Evolutionary conservation across 2,113 vertebrate species (phyloP), one percentile per base, ranked within the genome.

Genomic region (Cepphus grylle): DNA sequence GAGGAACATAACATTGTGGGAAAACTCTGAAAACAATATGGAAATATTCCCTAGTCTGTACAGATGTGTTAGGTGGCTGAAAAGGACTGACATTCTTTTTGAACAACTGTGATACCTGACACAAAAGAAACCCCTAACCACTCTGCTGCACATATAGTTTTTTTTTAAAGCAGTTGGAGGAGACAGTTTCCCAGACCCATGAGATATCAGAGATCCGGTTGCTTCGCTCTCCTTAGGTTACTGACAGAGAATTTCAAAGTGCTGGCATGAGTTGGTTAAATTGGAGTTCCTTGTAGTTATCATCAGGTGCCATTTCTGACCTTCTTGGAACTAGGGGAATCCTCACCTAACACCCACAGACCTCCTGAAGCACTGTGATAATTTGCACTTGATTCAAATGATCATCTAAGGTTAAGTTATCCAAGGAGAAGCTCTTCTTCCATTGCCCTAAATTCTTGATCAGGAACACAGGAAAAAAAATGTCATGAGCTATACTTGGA

Each of bases 91-190:
- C 5, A 6, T 40, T 71, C 7, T 58, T 79, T 59, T 69, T 43
- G 8, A 81, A 27, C 18, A 70, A 1, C 18, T 80, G 49, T 63
- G 47, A 27, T 21, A 61, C 12, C 12, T 63, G 47, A 27, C 38
- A 32, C 13, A 66, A 25, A 50, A 52, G 15, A 92, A 74, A 50
- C 5, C 4, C 11, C 4, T 49, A 32, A 80, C 47, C 10, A 3
- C 11, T 84, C 34, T 62, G 11, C 30, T 55, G 9, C 32, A 15
- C 0, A 0, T 3, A 22, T n/a, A n/a, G n/a, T 3, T 25, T 67
- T 84, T 45, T 49, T 59, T 38, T 29, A 40, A 71, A 85, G n/a
- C 19, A 45, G 3, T 42, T 45, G 15, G 58, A 58, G 52, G 22
- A 52, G 12, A 27, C 4, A 27, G 21, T 15, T 72, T 40, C 49